A percentile compares a stretch with the other conserved stretches of the same genome.
Conservation (phyloP, 2,797 vertebrate genomes). For the Typhlichthys eigenmanni region DNA sequence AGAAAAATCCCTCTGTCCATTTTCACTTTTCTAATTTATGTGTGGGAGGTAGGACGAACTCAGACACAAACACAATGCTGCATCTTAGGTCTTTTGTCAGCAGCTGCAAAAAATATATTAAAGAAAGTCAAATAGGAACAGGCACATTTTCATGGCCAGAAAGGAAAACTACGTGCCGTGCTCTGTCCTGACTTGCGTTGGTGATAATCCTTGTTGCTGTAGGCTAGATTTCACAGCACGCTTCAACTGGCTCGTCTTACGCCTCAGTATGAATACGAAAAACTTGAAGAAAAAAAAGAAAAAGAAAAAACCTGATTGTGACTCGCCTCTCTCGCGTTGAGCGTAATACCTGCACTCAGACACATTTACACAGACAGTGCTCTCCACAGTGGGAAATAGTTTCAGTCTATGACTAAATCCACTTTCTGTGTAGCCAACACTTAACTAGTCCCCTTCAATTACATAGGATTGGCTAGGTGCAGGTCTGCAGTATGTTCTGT, state of each 20-base stretch:
- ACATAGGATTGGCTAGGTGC: constrained; percentile 6
- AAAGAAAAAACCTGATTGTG: constrained; percentile 11
- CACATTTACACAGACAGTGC: background rate
- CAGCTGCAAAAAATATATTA: constrained; percentile 13
- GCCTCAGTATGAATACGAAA: constrained; percentile 66
- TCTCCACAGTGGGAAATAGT: background rate
- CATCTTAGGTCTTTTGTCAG: constrained; percentile 53
- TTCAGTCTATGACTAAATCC: background rate
- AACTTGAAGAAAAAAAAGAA: constrained; percentile 45
- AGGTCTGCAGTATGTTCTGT: constrained; percentile 1
- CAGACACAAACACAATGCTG: constrained; percentile 29
- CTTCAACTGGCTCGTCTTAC: constrained; percentile 69
- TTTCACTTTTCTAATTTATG: constrained; percentile 21
- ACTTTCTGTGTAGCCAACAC: constrained; percentile 19
- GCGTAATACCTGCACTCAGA: constrained; percentile 15
- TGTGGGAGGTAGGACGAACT: constrained; percentile 12
- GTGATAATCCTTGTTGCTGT: constrained; percentile 60
- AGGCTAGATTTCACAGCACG: constrained; percentile 71
- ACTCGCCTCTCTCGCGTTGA: constrained; percentile 16
- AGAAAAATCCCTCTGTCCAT: constrained; percentile 16
- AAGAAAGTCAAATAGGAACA: background rate
- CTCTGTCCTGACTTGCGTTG: constrained; percentile 75
- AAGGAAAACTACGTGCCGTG: constrained; percentile 53
- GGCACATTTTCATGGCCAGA: constrained; percentile 21
- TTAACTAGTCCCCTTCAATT: constrained; percentile 11